A percentile compares a stretch with the other conserved stretches of the same genome.
These are phyloP conservation scores for Ptychobarbus kaznakovi DNA, from an alignment of 2,797 vertebrate genomes.

Conservation along the genomic window DNA sequence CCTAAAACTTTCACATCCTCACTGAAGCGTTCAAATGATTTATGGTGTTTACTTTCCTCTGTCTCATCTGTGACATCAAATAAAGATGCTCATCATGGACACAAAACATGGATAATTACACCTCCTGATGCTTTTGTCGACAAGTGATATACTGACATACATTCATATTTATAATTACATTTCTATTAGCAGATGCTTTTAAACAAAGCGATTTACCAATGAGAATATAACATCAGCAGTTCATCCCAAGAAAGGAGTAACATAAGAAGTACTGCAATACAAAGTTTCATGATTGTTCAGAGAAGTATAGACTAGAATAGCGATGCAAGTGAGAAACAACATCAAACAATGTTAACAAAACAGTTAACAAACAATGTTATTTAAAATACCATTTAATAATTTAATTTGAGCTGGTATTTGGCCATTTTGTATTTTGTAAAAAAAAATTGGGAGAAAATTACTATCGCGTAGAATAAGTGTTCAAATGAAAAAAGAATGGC, in stretches of 20 bases:
- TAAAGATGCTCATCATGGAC: conserved; percentile 13
- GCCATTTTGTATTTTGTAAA: not conserved
- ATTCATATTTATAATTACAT: not conserved
- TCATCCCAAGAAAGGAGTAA: not conserved
- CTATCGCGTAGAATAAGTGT: not conserved
- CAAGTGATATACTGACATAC: not conserved
- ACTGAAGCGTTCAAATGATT: conserved; percentile 23
- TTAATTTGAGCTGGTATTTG: not conserved
- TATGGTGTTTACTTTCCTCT: conserved; percentile 22
- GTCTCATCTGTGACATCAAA: conserved; percentile 14
- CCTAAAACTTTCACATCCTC: conserved; percentile 19
- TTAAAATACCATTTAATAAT: not conserved
- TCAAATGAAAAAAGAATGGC: not conserved
- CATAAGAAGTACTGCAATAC: conserved; percentile 1
- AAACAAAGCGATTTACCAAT: conserved; percentile 8
- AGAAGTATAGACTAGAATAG: not conserved
- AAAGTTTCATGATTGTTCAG: not conserved
- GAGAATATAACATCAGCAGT: not conserved
- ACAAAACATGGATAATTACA: conserved; percentile 17
- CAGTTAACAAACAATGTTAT: not conserved
- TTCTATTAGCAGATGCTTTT: conserved; percentile 6
- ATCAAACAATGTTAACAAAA: too few relatives aligned
- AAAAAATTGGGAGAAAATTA: not conserved
- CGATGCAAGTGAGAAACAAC: not conserved
- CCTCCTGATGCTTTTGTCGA: conserved; percentile 14